These are phyloP conservation scores for Pitta sordida DNA, from an alignment of 2,113 vertebrate species.

Conservation along the genomic window DNA sequence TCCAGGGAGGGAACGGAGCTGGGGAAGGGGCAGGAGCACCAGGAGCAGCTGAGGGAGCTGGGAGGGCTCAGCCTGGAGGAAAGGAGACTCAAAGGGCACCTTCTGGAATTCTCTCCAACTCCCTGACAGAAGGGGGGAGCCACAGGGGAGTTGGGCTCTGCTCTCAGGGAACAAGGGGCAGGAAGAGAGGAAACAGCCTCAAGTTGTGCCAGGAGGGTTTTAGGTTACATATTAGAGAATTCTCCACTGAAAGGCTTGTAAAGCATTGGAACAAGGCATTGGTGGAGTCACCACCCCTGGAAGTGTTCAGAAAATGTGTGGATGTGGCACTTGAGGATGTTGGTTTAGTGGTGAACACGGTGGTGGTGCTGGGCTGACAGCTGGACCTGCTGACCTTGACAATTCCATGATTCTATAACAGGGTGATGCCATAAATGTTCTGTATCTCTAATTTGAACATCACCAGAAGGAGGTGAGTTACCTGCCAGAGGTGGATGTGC, in stretches of 20 bases:
- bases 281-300: neutral
- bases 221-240: neutral
- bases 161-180: neutral
- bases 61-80: neutral
- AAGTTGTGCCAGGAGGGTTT: neutral
- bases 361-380: neutral
- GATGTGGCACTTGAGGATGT: neutral
- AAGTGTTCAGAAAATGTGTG: too few species aligned
- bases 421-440: accelerated
- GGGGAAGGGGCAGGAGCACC: neutral
- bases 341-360: accelerated
- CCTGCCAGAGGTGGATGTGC: neutral
- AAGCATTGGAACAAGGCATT: neutral
- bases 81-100: neutral
- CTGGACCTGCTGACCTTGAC: too few species aligned
- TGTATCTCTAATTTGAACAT: neutral
- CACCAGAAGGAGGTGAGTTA: neutral
- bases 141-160: neutral
- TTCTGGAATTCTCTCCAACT: accelerated
- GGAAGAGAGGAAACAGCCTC: neutral
- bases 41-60: neutral
- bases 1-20: neutral
- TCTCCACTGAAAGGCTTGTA: neutral
- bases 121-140: neutral
- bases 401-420: neutral